phyloP scores from a whole-genome alignment of 2,113 vertebrate genomes.

The Condylura cristata region DNA sequence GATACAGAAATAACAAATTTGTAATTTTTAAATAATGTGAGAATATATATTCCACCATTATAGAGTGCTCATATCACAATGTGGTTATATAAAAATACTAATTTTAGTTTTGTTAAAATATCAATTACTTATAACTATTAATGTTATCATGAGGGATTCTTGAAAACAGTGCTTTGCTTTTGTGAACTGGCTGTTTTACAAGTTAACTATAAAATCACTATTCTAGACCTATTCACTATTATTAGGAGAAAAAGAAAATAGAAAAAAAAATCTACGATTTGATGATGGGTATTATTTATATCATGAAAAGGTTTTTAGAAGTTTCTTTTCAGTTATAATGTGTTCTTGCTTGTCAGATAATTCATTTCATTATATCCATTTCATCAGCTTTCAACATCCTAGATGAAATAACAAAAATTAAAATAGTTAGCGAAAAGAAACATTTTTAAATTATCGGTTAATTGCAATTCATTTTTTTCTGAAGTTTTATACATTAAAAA shows the following conservation, averaged over 20 bases:
- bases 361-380: background rate
- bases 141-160: background rate
- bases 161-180: background rate
- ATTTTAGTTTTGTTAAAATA: constrained; percentile 8
- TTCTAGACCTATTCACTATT: background rate
- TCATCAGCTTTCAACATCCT: background rate
- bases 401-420: background rate
- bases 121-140: background rate
- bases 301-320: background rate
- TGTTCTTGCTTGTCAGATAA: background rate
- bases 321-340: background rate
- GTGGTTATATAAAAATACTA: background rate
- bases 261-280: background rate
- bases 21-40: background rate
- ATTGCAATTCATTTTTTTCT: constrained; percentile 7
- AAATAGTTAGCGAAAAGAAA: constrained; percentile 7
- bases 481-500: background rate
- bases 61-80: background rate
- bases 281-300: background rate
- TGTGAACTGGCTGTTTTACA: background rate
- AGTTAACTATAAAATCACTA: background rate
- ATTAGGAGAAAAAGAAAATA: background rate
- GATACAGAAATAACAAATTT: background rate
- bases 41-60: background rate
- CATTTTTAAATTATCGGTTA: constrained; percentile 1